Base-by-base conservation (phyloP, 2,888 invertebrate genomes). In the Lamellibrachia columna region DNA sequence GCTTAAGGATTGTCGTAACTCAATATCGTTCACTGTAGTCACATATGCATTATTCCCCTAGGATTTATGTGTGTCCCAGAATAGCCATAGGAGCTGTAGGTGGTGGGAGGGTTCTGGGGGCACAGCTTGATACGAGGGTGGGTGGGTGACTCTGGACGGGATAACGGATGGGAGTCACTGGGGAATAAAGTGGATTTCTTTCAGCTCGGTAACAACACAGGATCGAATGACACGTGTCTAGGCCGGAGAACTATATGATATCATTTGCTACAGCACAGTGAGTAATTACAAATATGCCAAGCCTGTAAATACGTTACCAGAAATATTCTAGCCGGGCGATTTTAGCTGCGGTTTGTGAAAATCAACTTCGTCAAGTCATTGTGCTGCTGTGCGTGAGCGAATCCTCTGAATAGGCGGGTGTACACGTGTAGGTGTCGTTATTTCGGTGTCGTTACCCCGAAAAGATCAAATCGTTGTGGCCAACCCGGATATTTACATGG, bases 361-460 rank as follows among this genome's bases (percentile, higher is more conserved):
- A 4, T 75, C 75, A 22, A 75, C 75, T 75, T 75, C n/a, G 75
- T 22, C 6, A 75, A 75, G 22, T 75, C n/a, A 75, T 75, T 75
- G 75, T 75, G 40, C n/a, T 75, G n/a, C 75, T n/a, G 75, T 75
- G 75, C 75, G 75, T 75, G 22, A 75, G 75, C n/a, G n/a, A 75
- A 15, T 22, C 75, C 4, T n/a, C 22, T 75, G 22, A 75, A 75
- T 75, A 75, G 75, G 22, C n/a, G 22, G 75, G 75, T n/a, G 75
- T 75, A 22, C 22, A 15, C 6, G 22, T 15, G 22, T n/a, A n/a
- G 1, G n/a, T 6, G 75, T 1, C 75, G 75, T 75, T 22, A 22
- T 22, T 75, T 75, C 75, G 22, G 75, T 22, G 75, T 75, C 75
- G 22, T 75, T n/a, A 6, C 75, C 11, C 40, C 40, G 40, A 40